phyloP scores from a whole-genome alignment of 2,888 invertebrate genomes.

The Pandemis cinnamomeana region DNA sequence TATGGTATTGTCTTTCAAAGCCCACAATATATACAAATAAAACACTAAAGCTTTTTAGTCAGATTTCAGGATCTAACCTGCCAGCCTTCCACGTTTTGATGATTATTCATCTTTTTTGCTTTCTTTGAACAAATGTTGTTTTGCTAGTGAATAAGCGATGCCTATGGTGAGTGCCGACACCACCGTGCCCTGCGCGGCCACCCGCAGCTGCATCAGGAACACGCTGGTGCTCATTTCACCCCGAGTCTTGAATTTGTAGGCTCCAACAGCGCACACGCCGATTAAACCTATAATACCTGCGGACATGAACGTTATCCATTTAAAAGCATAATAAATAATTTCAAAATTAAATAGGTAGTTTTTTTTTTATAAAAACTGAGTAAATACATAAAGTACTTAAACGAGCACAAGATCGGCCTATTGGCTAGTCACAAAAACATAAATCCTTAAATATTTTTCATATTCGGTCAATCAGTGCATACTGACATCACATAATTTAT shows the following conservation, averaged over 20 bases:
- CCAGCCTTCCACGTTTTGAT: not conserved
- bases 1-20: not conserved
- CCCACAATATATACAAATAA: slow-evolving; percentile 1
- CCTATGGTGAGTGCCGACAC: slow-evolving; percentile 90
- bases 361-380: too few relatives aligned
- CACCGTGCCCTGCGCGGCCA: slow-evolving; percentile 93
- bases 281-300: slow-evolving; percentile 89
- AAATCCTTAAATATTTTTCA: not conserved
- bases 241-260: slow-evolving; percentile 88
- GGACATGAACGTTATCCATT: slow-evolving; percentile 42
- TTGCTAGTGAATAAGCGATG: slow-evolving; percentile 87
- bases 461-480: too few relatives aligned
- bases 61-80: not conserved
- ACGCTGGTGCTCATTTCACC: slow-evolving; percentile 93
- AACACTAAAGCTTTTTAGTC: not conserved
- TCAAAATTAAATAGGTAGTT: not conserved
- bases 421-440: not conserved
- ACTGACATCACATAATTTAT: not conserved
- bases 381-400: too few relatives aligned
- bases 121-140: slow-evolving; percentile 76
- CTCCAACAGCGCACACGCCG: slow-evolving; percentile 88
- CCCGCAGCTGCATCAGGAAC: slow-evolving; percentile 93
- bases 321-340: not conserved
- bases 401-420: too few relatives aligned
- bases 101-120: slow-evolving; percentile 59